These are phyloP conservation scores for Bos javanicus DNA, from an alignment of 2,113 vertebrate species.

Conservation along the genomic window DNA sequence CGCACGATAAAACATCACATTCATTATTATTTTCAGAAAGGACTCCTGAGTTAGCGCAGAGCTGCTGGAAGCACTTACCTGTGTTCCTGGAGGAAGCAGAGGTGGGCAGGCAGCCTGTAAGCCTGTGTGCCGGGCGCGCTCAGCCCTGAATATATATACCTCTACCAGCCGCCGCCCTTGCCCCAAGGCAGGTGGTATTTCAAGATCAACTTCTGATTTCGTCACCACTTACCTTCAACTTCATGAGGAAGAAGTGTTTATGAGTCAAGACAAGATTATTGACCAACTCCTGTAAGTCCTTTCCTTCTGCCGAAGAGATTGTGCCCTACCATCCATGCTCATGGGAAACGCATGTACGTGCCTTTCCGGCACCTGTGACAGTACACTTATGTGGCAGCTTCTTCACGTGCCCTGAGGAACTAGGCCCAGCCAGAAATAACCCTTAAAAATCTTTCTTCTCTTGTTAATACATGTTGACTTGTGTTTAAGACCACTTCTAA, in stretches of 20 bases:
- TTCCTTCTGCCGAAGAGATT: not conserved
- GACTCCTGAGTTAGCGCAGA: too few relatives aligned
- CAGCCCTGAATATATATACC: too few relatives aligned
- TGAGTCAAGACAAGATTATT: too few relatives aligned
- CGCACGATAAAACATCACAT: too few relatives aligned
- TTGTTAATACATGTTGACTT: not conserved
- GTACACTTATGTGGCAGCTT: not conserved
- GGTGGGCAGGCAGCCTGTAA: too few relatives aligned
- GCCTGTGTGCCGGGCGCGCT: too few relatives aligned
- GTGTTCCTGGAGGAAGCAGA: too few relatives aligned
- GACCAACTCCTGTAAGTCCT: not conserved
- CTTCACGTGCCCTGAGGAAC: accelerated
- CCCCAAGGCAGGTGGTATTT: not conserved
- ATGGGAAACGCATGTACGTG: accelerated
- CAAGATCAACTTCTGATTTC: constrained; percentile 22
- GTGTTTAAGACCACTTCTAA: not conserved
- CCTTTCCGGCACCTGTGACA: not conserved
- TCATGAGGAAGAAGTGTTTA: not conserved
- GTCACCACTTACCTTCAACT: not conserved
- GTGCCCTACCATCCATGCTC: accelerated
- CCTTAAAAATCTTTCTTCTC: not conserved
- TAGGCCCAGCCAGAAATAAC: not conserved
- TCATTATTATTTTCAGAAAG: too few relatives aligned
- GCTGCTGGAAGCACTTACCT: too few relatives aligned
- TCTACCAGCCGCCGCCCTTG: too few relatives aligned